phyloP scores from a whole-genome alignment of 2,113 vertebrate genomes.

The Callionymus lyra region DNA sequence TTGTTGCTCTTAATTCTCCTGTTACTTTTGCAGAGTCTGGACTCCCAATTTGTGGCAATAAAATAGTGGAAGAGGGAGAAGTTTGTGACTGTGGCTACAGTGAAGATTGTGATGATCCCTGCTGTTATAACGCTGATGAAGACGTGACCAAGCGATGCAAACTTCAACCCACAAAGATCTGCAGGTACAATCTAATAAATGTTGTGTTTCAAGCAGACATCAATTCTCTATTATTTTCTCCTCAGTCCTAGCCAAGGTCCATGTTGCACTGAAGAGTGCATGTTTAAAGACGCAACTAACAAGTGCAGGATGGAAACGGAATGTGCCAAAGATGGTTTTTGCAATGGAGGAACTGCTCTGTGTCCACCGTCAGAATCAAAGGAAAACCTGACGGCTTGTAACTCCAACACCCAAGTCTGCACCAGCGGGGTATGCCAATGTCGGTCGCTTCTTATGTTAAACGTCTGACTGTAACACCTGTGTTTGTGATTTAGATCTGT shows the following conservation, averaged over 20 bases:
- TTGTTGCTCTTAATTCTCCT: neutral
- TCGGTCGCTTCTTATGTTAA: neutral
- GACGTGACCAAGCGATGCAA: constrained; percentile 77
- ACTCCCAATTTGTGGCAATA: constrained; percentile 95
- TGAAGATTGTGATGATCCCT: constrained; percentile 85
- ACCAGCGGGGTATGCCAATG: constrained; percentile 74
- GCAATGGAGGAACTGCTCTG: constrained; percentile 71
- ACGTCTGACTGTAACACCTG: neutral
- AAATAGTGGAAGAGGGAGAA: constrained; percentile 86
- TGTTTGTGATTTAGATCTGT: constrained; percentile 71
- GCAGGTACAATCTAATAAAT: constrained; percentile 71
- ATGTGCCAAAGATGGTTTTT: constrained; percentile 76
- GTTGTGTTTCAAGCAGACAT: neutral
- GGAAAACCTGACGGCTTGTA: constrained; percentile 79
- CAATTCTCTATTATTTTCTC: neutral
- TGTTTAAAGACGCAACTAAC: constrained; percentile 58
- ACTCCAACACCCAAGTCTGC: constrained; percentile 88
- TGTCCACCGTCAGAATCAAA: constrained; percentile 83
- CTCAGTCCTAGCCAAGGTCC: constrained; percentile 89
- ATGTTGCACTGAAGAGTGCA: constrained; percentile 76
- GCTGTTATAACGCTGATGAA: constrained; percentile 82
- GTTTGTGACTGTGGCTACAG: constrained; percentile 93
- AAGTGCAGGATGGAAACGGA: constrained; percentile 80
- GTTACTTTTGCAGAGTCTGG: constrained; percentile 78
- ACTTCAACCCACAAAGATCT: constrained; percentile 68